Evolutionary conservation across 1,140 invertebrate genomes (phyloP).

Genomic region (Anastrepha ludens): DNA sequence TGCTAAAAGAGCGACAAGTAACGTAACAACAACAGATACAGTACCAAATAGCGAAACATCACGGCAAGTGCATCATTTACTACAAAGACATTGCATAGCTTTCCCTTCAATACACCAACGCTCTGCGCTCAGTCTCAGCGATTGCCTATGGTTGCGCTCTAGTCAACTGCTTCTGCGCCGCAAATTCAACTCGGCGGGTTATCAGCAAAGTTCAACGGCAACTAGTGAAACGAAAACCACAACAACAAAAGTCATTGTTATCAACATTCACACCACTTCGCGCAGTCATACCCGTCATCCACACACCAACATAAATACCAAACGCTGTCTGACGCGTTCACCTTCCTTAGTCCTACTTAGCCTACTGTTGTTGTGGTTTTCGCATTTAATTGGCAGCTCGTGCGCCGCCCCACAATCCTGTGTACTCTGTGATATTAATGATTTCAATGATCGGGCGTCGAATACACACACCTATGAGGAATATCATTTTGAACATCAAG

Average conservation of each 20-base stretch:
- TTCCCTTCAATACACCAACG: neutral
- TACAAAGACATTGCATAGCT: neutral
- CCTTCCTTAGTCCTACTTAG: neutral
- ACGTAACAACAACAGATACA: neutral
- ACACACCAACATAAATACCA: neutral
- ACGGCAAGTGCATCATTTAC: neutral
- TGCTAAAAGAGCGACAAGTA: neutral
- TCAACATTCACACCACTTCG: neutral
- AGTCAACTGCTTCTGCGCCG: neutral
- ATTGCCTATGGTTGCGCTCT: neutral
- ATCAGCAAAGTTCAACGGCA: constrained; percentile 45
- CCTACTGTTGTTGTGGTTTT: constrained; percentile 6
- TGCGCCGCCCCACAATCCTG: constrained; percentile 66
- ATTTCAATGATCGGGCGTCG: constrained; percentile 59
- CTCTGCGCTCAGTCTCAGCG: neutral
- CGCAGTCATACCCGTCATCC: neutral
- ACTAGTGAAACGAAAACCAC: constrained; percentile 30
- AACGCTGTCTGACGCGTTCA: neutral
- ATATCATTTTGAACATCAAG: constrained; percentile 70
- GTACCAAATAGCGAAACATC: neutral
- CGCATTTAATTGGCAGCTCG: constrained; percentile 27
- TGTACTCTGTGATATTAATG: constrained; percentile 68
- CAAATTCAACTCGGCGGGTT: neutral
- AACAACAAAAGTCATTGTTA: neutral
- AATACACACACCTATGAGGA: constrained; percentile 63